Base-by-base conservation (phyloP, 2,888 invertebrate genomes). In the Patella ulyssiponensis region DNA sequence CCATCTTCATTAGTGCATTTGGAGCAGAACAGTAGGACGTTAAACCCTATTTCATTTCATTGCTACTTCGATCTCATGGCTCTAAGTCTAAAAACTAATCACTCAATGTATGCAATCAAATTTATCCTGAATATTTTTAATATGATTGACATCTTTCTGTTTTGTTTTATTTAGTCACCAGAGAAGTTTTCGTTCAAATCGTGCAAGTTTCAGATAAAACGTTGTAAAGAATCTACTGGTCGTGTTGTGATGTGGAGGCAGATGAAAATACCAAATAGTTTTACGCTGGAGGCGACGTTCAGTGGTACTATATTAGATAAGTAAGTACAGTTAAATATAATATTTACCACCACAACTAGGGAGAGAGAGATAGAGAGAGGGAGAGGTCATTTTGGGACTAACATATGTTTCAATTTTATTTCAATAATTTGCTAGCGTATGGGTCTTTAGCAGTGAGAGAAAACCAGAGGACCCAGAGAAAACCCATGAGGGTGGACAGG, bases 181-280 rank as follows among this genome's bases (percentile, higher is more conserved):
- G 90, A 90, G 71, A 91, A 89, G 83, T 89, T 89, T 80, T 86
- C 88, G 69, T 91, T 91, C 79, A 84, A 85, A 54, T 90, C 89
- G 54, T 91, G 91, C 83, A 90, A 90, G 82, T 91, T 91, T 81
- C 87, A 88, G 78, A 90, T 91, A 73, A 83, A 87, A 56, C 82
- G 86, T 58, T 91, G 91, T 79, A 91, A 91, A 82, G 91, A 91
- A 81, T 87, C 91, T 0, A 91, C 91, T 0, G 91, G 91, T 0
- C 85, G 91, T 0, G 91, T 91, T 9, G 91, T 91, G 14, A 91
- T 91, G 90, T 91, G 89, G 89, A 77, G 89, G 17, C 91, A 92
- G 82, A 85, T 91, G 86, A 85, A 85, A 53, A 88, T 91, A 52
- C 82, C 81, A 74, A 90, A 91, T 82, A 91, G 91, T 78, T 91